Conservation (phyloP, 1,140 invertebrate genomes). For the Drosophila mayri region DNA sequence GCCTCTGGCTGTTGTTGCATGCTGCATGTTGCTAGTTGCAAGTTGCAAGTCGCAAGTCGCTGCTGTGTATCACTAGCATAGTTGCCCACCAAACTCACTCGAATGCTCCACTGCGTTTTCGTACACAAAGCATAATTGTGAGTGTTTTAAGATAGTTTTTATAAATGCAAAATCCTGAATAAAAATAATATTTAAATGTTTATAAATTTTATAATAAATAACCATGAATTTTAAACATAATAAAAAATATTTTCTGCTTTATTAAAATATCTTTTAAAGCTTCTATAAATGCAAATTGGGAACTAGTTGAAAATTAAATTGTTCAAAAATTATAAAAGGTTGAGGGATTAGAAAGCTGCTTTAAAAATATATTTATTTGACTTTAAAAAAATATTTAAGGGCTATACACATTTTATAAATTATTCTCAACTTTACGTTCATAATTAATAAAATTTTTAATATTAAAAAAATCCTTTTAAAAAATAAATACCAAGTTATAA, state of each 20-base stretch:
- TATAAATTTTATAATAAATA: no score
- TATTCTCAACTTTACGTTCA: no score
- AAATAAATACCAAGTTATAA: no score
- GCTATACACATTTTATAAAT: no score
- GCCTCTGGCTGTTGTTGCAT: constrained; percentile 48
- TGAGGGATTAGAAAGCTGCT: rapidly evolving
- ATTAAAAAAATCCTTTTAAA: no score
- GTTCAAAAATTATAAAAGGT: background rate
- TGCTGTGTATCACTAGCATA: constrained; percentile 77
- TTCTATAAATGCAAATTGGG: rapidly evolving
- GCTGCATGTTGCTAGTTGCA: constrained; percentile 34
- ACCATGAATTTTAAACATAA: no score
- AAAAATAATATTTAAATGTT: background rate
- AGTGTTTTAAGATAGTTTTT: background rate
- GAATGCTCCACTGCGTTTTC: constrained; percentile 75
- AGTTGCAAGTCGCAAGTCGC: constrained; percentile 32
- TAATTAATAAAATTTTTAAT: no score
- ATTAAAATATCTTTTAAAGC: background rate
- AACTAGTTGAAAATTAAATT: no score
- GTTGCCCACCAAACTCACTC: constrained; percentile 79
- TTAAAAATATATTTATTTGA: background rate
- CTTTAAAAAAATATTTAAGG: no score
- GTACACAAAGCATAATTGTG: background rate
- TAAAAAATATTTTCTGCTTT: background rate
- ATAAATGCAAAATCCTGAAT: background rate